Evolutionary conservation across 1,140 invertebrate genomes (phyloP), one percentile per base, ranked within the genome.

Genomic region (Bombus superbus): DNA sequence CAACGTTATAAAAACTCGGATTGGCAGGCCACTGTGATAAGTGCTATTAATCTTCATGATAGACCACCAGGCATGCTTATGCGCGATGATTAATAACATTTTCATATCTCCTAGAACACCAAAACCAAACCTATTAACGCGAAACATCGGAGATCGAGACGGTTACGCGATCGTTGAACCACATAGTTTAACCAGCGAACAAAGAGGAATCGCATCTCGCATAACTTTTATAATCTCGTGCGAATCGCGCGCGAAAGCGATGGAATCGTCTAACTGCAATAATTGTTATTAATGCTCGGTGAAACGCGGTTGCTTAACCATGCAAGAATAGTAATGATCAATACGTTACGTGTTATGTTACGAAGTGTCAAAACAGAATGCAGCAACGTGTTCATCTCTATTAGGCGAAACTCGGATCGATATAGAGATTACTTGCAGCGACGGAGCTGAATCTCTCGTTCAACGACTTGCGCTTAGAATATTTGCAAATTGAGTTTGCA

Each of bases 11-110:
- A 75, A 64, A 53, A 32, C 28, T 13, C 25, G 62, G 62, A 81
- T 86, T 62, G 64, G 35, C 42, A 64, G 57, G 22, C 25, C n/a
- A 22, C 1, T 15, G 32, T 69, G 66, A 88, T 86, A 76, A 89
- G 72, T 18, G 40, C 25, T 81, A 84, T 89, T 89, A 87, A 90
- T 84, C 47, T 62, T 40, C 62, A 73, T 38, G 74, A 85, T 84
- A 85, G 74, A 87, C 81, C 76, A 87, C 75, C 81, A 44, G 78
- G 75, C 64, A 66, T 79, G 85, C 79, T 86, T 32, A 57, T 75
- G 73, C 82, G 42, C 62, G 75, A 81, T 84, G 88, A 91, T 89
- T 91, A 89, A 91, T 91, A 90, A 89, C 86, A 89, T 91, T 91
- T 89, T 86, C 88, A 85, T 86, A 77, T 81, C 73, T 81, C 10